Conservation (phyloP, 2,797 vertebrate species). For the Microctenopoma lineatum region DNA sequence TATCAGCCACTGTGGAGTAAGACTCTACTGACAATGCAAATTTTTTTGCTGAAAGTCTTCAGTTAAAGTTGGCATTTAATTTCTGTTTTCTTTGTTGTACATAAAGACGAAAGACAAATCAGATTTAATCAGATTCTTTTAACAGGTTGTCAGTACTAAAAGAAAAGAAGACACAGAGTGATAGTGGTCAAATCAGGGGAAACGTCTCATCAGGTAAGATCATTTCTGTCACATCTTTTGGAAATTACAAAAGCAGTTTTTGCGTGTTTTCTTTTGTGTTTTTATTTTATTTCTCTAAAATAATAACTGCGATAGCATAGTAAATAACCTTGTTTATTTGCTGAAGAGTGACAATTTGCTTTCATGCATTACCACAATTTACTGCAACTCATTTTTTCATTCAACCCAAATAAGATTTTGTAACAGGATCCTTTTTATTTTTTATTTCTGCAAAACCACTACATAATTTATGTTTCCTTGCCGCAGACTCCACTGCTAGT, state of each 20-base stretch:
- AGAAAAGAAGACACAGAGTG: conserved; percentile 44
- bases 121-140: neutral
- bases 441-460: conserved; percentile 51
- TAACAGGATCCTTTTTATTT: conserved; percentile 60
- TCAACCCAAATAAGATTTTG: conserved; percentile 27
- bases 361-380: conserved; percentile 33
- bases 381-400: conserved; percentile 24
- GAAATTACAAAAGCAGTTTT: too few relatives aligned
- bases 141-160: conserved; percentile 42
- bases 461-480: conserved; percentile 66
- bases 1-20: conserved; percentile 60
- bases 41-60: neutral
- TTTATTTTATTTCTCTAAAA: neutral
- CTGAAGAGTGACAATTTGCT: conserved; percentile 25
- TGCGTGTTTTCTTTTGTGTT: too few relatives aligned
- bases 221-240: neutral
- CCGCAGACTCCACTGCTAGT: conserved; percentile 47
- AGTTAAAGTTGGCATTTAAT: neutral
- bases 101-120: neutral
- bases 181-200: conserved; percentile 31
- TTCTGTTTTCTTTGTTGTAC: neutral
- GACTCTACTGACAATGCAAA: neutral
- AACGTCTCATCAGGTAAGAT: conserved; percentile 58
- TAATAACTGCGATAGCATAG: neutral
- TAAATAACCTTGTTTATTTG: conserved; percentile 11